These are phyloP conservation scores for Odontomachus brunneus DNA, from an alignment of 1,140 invertebrate species.

Conservation along the genomic window DNA sequence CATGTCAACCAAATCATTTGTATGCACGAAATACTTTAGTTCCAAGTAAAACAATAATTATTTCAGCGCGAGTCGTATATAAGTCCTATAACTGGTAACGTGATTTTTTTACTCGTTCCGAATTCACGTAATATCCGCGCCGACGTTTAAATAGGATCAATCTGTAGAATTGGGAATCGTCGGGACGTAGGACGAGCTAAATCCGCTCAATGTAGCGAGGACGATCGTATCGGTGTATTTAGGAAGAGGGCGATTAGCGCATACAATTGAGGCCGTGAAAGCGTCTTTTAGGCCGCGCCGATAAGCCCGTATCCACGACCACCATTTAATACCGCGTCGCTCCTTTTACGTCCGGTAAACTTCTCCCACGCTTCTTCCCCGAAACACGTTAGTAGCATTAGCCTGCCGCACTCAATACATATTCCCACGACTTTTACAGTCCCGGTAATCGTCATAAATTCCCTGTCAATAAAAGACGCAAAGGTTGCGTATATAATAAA, in stretches of 20 bases:
- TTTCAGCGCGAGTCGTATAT: no score
- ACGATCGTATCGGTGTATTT: neutral
- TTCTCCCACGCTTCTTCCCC: no score
- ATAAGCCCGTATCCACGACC: slow-evolving; percentile 30
- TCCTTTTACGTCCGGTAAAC: neutral
- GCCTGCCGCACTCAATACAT: slow-evolving; percentile 47
- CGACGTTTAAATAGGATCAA: no score
- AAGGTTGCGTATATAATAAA: slow-evolving; percentile 26
- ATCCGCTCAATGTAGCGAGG: neutral
- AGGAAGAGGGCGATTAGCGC: neutral
- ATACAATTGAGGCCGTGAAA: neutral
- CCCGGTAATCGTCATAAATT: slow-evolving; percentile 37
- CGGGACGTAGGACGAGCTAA: no score
- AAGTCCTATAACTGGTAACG: no score
- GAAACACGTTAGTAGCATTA: slow-evolving; percentile 50
- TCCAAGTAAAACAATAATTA: no score
- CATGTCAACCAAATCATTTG: no score
- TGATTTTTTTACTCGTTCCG: no score
- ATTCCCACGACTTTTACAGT: slow-evolving; percentile 29
- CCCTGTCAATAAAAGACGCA: neutral
- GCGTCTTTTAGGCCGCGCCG: neutral
- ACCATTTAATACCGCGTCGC: slow-evolving; percentile 3
- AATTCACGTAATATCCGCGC: no score
- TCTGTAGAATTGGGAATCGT: no score
- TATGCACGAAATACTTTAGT: no score